Evolutionary conservation across 2,888 invertebrate genomes (phyloP), one percentile per base, ranked within the genome.

Genomic region (Dendrolimus houi): DNA sequence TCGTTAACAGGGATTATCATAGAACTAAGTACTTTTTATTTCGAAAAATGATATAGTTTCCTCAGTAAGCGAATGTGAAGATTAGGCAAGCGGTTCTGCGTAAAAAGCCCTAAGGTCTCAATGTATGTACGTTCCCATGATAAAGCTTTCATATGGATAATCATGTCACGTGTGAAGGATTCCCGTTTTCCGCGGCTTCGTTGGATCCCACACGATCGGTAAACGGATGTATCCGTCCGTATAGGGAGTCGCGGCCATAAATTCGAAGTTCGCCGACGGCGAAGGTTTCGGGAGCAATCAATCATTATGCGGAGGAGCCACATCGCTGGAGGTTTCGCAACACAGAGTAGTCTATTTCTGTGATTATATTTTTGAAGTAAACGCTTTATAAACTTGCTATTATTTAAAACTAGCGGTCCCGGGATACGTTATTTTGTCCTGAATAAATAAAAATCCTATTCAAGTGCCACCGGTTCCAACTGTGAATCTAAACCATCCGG

Each of bases 241-340:
- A 76, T 71, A 65, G 75, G 77, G 83, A 85, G 83, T 74, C 73
- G 66, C 72, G 75, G 73, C 81, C 77, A 87, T 89, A 90, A 87
- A 90, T 89, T 81, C 77, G 72, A 74, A 74, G 80, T 69, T 83
- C 74, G 88, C 88, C 85, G 88, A 80, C 81, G 82, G 88, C 83
- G 77, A 85, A 74, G 82, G 83, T 81, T 87, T 88, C 77, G 86
- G 87, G 83, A 82, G 73, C 81, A 74, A 90, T 90, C 89, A 83
- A 87, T 90, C 89, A 90, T 82, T 79, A 65, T 59, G 69, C 66
- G 72, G 75, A 75, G 73, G 68, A 77, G 77, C 75, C 71, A 75
- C 81, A 76, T 79, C 80, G 77, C 81, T 77, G 81, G 78, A 75
- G 81, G 83, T 81, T 77, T 59, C 61, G 56, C 61, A 53, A 60